Evolutionary conservation across 2,113 vertebrate species (phyloP).

Genomic region (Vidua macroura): DNA sequence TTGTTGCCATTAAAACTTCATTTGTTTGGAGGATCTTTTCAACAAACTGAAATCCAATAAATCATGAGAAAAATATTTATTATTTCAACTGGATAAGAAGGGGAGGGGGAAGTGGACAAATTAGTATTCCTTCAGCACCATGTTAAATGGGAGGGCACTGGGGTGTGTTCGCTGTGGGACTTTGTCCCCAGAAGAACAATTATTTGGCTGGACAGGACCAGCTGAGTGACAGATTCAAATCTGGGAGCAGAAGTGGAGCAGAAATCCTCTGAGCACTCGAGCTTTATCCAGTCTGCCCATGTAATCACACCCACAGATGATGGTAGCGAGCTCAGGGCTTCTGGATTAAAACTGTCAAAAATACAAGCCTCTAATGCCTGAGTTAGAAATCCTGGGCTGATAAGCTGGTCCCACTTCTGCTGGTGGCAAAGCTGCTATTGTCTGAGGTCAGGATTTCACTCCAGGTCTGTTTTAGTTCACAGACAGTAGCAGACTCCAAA

Average conservation of each 20-base stretch:
- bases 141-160: not conserved
- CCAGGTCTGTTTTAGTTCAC: conserved; percentile 33
- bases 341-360: conserved; percentile 48
- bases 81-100: conserved; percentile 56
- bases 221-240: conserved; percentile 5
- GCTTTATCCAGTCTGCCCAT: conserved; percentile 18
- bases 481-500: conserved; percentile 40
- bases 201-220: not conserved
- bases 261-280: not conserved
- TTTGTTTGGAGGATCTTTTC: conserved; percentile 69
- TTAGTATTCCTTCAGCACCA: conserved; percentile 31
- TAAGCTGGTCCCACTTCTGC: not conserved
- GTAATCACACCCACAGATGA: not conserved
- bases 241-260: not conserved
- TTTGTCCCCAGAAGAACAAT: not conserved
- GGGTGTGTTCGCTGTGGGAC: not conserved
- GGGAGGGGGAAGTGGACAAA: not conserved
- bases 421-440: conserved; percentile 45
- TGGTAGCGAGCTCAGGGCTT: not conserved
- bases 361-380: conserved; percentile 17
- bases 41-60: conserved; percentile 66
- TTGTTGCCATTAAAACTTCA: conserved; percentile 68
- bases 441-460: conserved; percentile 24
- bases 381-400: not conserved
- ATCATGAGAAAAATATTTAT: conserved; percentile 67